Evolutionary conservation across 2,797 vertebrate species (phyloP).

Genomic region (Tamandua tetradactyla): DNA sequence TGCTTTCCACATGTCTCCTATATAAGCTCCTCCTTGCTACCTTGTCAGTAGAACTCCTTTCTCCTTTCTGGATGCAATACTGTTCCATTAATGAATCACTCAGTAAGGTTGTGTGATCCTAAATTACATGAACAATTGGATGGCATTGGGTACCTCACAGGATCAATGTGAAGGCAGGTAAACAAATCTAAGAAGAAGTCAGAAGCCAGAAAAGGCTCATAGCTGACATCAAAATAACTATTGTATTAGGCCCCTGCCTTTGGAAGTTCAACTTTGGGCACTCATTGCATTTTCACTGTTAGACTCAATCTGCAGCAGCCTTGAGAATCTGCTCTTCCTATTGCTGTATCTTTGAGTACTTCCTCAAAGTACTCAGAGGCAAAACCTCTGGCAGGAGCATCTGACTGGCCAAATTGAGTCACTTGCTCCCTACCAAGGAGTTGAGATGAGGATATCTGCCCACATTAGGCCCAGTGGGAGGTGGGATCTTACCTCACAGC

Average conservation of each 20-base stretch:
- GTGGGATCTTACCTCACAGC: background rate
- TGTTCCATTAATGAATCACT: too few species aligned
- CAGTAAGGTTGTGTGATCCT: too few species aligned
- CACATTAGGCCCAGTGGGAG: background rate
- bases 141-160: constrained; percentile 31
- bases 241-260: background rate
- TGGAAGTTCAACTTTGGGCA: background rate
- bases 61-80: too few species aligned
- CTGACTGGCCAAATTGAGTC: background rate
- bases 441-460: background rate
- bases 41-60: too few species aligned
- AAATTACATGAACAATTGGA: background rate
- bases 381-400: background rate
- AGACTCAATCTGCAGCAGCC: background rate
- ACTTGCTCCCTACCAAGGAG: background rate
- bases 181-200: constrained; percentile 24
- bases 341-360: background rate
- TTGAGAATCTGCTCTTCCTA: background rate
- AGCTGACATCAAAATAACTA: too few species aligned
- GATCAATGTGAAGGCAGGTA: constrained; percentile 19
- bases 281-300: background rate
- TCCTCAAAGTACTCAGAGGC: background rate
- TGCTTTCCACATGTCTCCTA: too few species aligned
- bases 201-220: background rate
- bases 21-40: too few species aligned